Percentiles rank a stretch among this genome's conserved stretches.
These are phyloP conservation scores for Molothrus aeneus DNA, from an alignment of 2,797 vertebrate species.

Conservation along the genomic window DNA sequence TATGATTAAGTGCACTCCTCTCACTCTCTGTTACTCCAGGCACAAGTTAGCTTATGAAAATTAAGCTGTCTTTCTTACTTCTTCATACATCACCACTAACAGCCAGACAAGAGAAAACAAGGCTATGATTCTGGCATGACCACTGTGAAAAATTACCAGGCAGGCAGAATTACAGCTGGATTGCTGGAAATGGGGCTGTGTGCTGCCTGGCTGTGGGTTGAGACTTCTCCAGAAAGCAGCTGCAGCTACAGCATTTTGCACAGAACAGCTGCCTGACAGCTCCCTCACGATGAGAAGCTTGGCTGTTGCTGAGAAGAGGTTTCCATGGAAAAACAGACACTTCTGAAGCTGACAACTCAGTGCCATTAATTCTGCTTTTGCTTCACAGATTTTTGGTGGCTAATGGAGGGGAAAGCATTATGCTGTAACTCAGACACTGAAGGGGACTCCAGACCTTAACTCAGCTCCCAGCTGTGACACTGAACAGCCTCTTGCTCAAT, in stretches of 20 bases:
- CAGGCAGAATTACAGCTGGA: slow-evolving; percentile 16
- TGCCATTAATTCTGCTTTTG: neutral
- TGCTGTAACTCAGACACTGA: neutral
- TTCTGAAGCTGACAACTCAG: neutral
- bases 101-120: slow-evolving; percentile 67
- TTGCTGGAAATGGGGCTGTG: neutral
- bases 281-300: neutral
- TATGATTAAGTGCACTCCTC: slow-evolving; percentile 66
- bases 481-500: neutral
- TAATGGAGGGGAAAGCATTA: neutral
- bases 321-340: slow-evolving; percentile 42
- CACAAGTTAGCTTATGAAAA: slow-evolving; percentile 75
- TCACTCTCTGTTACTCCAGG: slow-evolving; percentile 57
- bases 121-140: slow-evolving; percentile 36
- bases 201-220: neutral
- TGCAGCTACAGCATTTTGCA: neutral
- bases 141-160: neutral
- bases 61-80: slow-evolving; percentile 73
- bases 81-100: slow-evolving; percentile 74
- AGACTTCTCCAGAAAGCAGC: neutral
- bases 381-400: neutral
- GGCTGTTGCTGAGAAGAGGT: neutral
- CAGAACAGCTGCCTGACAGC: neutral
- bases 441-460: neutral
- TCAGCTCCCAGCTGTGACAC: neutral